Conservation (phyloP, 1,140 invertebrate species). For the Procambarus virginalis region DNA sequence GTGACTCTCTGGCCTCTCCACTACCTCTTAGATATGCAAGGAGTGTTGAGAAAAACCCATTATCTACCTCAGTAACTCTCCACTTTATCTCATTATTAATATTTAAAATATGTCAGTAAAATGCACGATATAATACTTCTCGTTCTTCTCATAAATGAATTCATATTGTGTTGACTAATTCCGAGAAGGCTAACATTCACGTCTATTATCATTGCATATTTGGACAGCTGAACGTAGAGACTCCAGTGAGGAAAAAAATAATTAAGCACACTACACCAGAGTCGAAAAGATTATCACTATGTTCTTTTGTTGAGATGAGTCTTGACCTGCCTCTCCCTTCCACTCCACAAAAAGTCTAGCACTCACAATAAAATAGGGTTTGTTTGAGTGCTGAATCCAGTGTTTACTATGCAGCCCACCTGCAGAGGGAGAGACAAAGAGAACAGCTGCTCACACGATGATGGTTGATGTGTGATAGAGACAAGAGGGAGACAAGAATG, state of each 20-base stretch:
- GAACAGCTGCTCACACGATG: background rate
- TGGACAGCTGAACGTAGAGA: background rate
- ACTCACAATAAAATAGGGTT: background rate
- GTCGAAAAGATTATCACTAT: background rate
- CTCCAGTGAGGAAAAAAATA: background rate
- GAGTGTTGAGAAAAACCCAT: no score
- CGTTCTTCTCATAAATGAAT: no score
- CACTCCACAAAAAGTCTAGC: background rate
- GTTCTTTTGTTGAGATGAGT: background rate
- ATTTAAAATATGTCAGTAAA: no score
- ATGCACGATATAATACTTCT: no score
- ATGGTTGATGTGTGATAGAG: background rate
- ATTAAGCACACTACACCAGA: background rate
- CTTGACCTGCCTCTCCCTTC: background rate
- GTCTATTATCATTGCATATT: background rate
- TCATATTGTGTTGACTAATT: no score
- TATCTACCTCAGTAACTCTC: no score
- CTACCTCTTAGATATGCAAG: no score
- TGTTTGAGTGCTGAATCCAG: background rate
- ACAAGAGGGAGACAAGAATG: background rate
- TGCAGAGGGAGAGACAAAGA: constrained; percentile 5
- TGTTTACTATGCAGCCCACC: constrained; percentile 1
- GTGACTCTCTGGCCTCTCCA: no score
- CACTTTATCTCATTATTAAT: no score
- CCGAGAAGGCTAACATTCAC: background rate